Evolutionary conservation across 35 echinoderm and acorn worm genomes (phyloP).

Genomic region (Hemicentrotus pulcherrimus): DNA sequence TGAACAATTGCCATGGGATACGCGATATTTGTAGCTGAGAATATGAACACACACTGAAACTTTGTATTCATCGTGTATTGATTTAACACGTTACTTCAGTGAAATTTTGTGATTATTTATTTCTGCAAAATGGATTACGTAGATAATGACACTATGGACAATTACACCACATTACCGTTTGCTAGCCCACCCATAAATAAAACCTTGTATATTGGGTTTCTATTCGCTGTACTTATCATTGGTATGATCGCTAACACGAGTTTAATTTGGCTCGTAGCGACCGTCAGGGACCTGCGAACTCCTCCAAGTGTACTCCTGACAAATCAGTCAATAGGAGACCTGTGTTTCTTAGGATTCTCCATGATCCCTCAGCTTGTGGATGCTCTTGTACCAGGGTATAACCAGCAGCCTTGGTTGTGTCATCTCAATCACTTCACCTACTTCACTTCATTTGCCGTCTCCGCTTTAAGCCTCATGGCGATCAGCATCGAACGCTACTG

Average conservation of each 20-base stretch:
- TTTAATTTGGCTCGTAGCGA: slow-evolving; percentile 35
- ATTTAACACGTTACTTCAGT: neutral
- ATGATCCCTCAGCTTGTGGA: slow-evolving; percentile 29
- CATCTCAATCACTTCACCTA: slow-evolving; percentile 41
- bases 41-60: neutral
- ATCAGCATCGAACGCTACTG: slow-evolving; percentile 46
- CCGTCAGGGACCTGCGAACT: slow-evolving; percentile 28
- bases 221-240: neutral
- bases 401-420: slow-evolving; percentile 14
- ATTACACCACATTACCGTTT: neutral
- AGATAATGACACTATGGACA: neutral
- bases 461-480: slow-evolving; percentile 25
- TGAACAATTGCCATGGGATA: neutral
- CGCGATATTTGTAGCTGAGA: neutral
- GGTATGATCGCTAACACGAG: slow-evolving; percentile 34
- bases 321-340: slow-evolving; percentile 29
- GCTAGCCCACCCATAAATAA: neutral
- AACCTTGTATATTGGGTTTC: neutral
- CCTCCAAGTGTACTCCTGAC: slow-evolving; percentile 41
- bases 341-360: slow-evolving; percentile 37
- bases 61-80: neutral
- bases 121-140: neutral
- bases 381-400: neutral
- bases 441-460: slow-evolving; percentile 40
- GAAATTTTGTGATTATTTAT: neutral